These are phyloP conservation scores for Salmo trutta DNA, from an alignment of 2,797 vertebrate species.

Conservation along the genomic window DNA sequence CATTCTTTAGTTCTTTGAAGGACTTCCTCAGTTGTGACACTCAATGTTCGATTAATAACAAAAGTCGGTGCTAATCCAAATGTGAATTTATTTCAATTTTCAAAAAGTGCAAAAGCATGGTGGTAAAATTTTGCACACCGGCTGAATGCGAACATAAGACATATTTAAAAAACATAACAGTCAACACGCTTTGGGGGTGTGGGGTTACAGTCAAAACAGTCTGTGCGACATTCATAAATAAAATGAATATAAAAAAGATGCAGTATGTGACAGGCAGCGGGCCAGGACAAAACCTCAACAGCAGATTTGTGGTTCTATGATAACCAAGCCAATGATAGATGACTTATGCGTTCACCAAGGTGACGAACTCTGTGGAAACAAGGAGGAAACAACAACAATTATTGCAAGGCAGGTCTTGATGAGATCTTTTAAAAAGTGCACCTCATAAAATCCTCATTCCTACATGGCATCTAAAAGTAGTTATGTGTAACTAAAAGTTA, in stretches of 20 bases:
- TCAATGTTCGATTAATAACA: background rate
- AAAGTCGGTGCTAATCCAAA: slow-evolving; percentile 45
- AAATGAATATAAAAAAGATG: slow-evolving; percentile 65
- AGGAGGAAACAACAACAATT: slow-evolving; percentile 10
- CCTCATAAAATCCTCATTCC: background rate
- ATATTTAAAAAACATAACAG: slow-evolving; percentile 53
- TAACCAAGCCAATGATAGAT: slow-evolving; percentile 32
- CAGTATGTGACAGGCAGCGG: slow-evolving; percentile 33
- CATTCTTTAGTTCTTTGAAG: background rate
- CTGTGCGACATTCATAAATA: slow-evolving; percentile 62
- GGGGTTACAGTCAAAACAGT: slow-evolving; percentile 47
- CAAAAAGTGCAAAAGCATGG: slow-evolving; percentile 60
- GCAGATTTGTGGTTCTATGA: slow-evolving; percentile 51
- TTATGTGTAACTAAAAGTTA: background rate
- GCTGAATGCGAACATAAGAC: slow-evolving; percentile 46
- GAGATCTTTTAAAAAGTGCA: background rate
- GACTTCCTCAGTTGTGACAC: background rate
- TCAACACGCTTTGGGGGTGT: slow-evolving; percentile 50
- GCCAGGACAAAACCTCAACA: slow-evolving; percentile 45
- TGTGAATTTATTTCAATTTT: slow-evolving; percentile 62
- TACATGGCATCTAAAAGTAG: background rate
- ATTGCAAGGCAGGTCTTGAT: background rate
- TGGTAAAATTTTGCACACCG: slow-evolving; percentile 50
- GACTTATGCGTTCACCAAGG: slow-evolving; percentile 64
- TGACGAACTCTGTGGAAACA: slow-evolving; percentile 56